Percentiles rank a stretch among this genome's conserved stretches.
Conservation (phyloP, 2,797 vertebrate genomes). For the Sebastes paucispinis region DNA sequence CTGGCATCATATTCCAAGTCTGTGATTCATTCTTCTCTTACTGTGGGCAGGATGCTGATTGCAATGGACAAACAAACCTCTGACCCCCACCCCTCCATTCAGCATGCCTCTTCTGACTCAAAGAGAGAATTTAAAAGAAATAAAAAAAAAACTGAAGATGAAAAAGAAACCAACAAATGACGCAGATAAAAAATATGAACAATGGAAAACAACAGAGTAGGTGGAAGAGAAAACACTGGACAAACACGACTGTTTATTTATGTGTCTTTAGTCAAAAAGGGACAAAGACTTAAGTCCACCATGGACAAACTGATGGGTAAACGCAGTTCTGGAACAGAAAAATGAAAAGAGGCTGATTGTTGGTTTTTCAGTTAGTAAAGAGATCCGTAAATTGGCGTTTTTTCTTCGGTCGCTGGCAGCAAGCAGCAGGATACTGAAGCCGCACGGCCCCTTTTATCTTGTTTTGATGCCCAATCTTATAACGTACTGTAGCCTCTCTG, state of each 20-base stretch:
- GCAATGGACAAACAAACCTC: slow-evolving; percentile 25
- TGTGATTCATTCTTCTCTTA: slow-evolving; percentile 35
- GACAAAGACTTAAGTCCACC: background rate
- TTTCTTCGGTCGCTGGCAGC: slow-evolving; percentile 36
- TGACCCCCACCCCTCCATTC: too few species aligned
- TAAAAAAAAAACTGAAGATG: slow-evolving; percentile 1
- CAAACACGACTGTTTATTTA: background rate
- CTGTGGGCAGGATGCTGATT: slow-evolving; percentile 33
- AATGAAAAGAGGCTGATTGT: background rate
- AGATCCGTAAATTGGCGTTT: slow-evolving; percentile 26
- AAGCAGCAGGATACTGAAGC: slow-evolving; percentile 44
- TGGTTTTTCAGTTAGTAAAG: slow-evolving; percentile 25
- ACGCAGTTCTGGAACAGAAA: background rate
- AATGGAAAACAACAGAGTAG: background rate
- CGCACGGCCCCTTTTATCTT: slow-evolving; percentile 61
- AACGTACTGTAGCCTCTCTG: slow-evolving; percentile 34
- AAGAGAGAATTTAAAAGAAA: background rate
- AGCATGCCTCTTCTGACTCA: background rate
- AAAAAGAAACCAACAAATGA: background rate
- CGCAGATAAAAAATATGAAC: background rate
- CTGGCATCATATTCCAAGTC: slow-evolving; percentile 36
- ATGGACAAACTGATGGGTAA: background rate
- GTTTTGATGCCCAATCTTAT: slow-evolving; percentile 58
- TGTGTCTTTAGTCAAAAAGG: background rate
- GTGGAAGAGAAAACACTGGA: background rate